These are phyloP conservation scores for Corythornis vintsioides DNA, from an alignment of 2,113 vertebrate genomes.

Conservation along the genomic window DNA sequence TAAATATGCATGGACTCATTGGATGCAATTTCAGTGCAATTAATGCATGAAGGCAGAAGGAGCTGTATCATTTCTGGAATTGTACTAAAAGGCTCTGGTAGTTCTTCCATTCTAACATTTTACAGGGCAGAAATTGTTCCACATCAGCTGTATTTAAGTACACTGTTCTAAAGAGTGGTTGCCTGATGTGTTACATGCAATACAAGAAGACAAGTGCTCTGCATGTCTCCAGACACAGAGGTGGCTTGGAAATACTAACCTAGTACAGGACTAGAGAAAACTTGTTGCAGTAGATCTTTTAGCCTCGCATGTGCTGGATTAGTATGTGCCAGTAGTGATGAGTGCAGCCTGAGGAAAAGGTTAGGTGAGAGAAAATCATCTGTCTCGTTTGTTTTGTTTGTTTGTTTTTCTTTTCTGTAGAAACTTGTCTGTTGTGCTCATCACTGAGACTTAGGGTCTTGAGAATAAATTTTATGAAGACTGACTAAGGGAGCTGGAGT, in stretches of 20 bases:
- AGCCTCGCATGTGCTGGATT: rapidly evolving
- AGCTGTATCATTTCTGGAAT: conserved; percentile 11
- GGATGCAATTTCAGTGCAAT: conserved; percentile 69
- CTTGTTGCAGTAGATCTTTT: background rate
- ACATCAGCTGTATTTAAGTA: conserved; percentile 27
- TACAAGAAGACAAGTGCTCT: background rate
- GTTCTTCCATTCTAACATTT: conserved; percentile 9
- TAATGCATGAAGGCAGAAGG: conserved; percentile 43
- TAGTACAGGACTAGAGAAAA: background rate
- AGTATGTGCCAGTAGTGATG: background rate
- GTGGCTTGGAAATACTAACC: background rate
- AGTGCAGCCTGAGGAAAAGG: background rate
- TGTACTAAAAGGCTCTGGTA: background rate
- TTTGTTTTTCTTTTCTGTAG: background rate
- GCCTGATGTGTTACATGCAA: background rate
- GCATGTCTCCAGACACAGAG: background rate
- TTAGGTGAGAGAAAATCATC: background rate
- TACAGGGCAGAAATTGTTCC: conserved; percentile 14
- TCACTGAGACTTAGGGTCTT: background rate
- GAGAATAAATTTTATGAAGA: too few species aligned
- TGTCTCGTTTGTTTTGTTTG: background rate
- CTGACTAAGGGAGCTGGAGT: too few species aligned
- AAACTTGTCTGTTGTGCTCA: background rate
- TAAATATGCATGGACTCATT: conserved; percentile 64
- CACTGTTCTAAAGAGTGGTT: background rate